Percentiles rank a stretch among this genome's conserved stretches.
Conservation (phyloP, 2,113 vertebrate species). For the Ursus arctos region DNA sequence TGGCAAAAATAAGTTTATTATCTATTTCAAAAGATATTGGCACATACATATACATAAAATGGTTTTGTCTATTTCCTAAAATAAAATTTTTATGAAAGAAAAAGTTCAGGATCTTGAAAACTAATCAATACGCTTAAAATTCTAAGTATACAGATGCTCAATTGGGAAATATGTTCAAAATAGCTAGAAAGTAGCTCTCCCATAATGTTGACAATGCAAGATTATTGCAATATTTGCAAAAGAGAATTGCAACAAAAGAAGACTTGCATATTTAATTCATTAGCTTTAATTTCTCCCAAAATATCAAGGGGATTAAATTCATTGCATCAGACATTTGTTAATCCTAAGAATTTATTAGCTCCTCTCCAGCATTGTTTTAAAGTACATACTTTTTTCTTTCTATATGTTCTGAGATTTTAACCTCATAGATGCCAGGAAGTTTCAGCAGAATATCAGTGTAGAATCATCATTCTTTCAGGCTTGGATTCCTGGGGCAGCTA, state of each 20-base stretch:
- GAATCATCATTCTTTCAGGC: conserved; percentile 20
- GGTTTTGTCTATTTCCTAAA: conserved; percentile 1
- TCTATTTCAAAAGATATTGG: conserved; percentile 18
- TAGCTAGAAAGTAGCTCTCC: background rate
- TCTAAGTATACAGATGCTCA: background rate
- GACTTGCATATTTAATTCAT: background rate
- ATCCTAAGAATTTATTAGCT: conserved; percentile 49
- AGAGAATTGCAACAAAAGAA: conserved; percentile 26
- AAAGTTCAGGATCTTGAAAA: conserved; percentile 46
- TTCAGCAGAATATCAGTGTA: conserved; percentile 28
- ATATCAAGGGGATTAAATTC: conserved; percentile 56
- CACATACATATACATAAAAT: background rate
- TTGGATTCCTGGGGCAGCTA: conserved; percentile 19
- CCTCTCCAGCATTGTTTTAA: conserved; percentile 29
- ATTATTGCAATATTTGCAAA: background rate
- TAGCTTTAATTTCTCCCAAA: conserved; percentile 55
- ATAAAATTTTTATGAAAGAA: conserved; percentile 34
- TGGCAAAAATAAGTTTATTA: background rate
- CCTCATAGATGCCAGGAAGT: conserved; percentile 38
- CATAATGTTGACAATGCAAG: conserved; percentile 12
- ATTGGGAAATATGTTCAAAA: conserved; percentile 2
- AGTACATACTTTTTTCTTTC: conserved; percentile 58
- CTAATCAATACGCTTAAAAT: conserved; percentile 16
- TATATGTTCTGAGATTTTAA: conserved; percentile 63
- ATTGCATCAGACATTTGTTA: conserved; percentile 44